Base-by-base conservation (phyloP, 2,113 vertebrate species). In the Paramormyrops kingsleyae region DNA sequence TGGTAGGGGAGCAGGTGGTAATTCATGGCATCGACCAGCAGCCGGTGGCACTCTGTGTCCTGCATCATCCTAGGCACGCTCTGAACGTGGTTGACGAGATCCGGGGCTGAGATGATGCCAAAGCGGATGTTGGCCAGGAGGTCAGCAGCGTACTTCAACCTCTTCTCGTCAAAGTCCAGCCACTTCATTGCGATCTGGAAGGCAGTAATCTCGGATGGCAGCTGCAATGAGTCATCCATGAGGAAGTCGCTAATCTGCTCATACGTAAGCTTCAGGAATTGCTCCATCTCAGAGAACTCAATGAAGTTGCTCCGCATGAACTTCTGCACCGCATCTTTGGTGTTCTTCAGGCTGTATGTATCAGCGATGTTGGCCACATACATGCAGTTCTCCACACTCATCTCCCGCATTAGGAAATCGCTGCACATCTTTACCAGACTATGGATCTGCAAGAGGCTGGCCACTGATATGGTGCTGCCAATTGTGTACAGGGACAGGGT, bases 161-260 rank as follows among this genome's bases (percentile, higher is more conserved):
- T 97, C 95, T 99, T 99, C 96, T 97, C 96, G 91, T 99, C 98
- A 92, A 97, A 99, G 95, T 99, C 99, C 93, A 99, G 94, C 99
- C 99, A 99, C 93, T 97, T 99, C 95, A 98, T 98, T 91, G 98
- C 98, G 83, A 98, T 98, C 95, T 99, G 99, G 96, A 99, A 99
- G 93, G 98, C 99, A 27, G 97, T 97, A 94, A 99, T 93, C 95
- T 99, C 99, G 90, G 99, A 99, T 88, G 98, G 98, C 92, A 99
- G 95, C 90, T 98, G 98, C 90, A 99, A 94, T 84, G 98, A 97
- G 39, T 99, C 99, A 87, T 99, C 98, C 56, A 97, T 95, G 88
- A 99, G 97, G 91, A 99, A 97, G 94, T 99, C 98, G n/a, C 97
- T 98, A 88, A 99, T 99, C 94, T 99, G 98, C 94, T 99, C 99